Conservation (phyloP, 2,113 vertebrate species). For the Solenodon paradoxus region DNA sequence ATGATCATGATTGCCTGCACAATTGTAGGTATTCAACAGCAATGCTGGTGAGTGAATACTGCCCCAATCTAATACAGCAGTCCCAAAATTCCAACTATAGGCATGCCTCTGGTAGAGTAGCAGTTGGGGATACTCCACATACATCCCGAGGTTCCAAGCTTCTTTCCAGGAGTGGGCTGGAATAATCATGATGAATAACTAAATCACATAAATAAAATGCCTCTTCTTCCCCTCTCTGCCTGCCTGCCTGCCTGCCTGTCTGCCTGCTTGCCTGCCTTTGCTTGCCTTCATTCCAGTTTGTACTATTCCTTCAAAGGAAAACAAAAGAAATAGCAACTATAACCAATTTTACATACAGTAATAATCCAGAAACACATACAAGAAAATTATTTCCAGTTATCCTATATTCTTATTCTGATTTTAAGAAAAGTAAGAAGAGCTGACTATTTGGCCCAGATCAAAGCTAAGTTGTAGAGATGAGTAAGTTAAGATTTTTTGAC, state of each 20-base stretch:
- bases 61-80: background rate
- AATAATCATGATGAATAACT: no score
- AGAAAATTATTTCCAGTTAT: background rate
- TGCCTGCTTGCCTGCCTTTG: no score
- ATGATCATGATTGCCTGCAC: background rate
- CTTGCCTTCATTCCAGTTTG: no score
- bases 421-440: background rate
- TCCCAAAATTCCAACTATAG: background rate
- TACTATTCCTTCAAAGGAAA: no score
- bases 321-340: no score
- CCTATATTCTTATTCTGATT: background rate
- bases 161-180: no score
- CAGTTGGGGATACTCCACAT: no score
- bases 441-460: background rate
- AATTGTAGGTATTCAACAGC: background rate
- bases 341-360: background rate
- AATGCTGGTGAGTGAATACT: background rate
- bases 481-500: background rate
- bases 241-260: no score
- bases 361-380: slow-evolving; percentile 2
- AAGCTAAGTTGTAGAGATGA: background rate
- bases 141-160: no score
- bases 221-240: no score
- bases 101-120: no score
- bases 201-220: no score